Conservation (phyloP, 2,888 invertebrate species). For the Andrena bucephala region DNA sequence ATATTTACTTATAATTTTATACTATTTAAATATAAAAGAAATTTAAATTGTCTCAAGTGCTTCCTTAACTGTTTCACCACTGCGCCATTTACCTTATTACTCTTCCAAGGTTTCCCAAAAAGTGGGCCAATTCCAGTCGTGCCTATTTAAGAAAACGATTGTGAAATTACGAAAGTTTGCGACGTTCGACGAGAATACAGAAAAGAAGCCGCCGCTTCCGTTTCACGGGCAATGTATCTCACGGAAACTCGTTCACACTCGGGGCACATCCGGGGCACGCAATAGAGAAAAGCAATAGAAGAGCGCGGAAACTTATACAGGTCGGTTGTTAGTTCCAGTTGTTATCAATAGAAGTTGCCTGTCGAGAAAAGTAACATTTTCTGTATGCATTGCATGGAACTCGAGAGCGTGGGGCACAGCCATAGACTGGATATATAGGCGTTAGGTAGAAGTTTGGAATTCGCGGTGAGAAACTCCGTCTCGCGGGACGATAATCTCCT, state of each 20-base stretch:
- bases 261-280: not conserved
- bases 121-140: too few relatives aligned
- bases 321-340: conserved; percentile 29
- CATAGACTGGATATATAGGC: conserved; percentile 8
- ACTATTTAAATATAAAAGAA: too few relatives aligned
- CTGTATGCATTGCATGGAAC: conserved; percentile 24
- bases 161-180: not conserved
- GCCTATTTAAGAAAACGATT: not conserved
- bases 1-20: too few relatives aligned
- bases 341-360: conserved; percentile 29
- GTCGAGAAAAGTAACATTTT: conserved; percentile 29
- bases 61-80: too few relatives aligned
- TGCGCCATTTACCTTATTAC: too few relatives aligned
- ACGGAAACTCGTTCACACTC: conserved; percentile 4
- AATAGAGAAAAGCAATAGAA: conserved; percentile 20
- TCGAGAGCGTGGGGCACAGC: not conserved
- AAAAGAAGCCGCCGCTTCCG: not conserved
- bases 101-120: too few relatives aligned
- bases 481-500: not conserved
- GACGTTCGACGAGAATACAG: not conserved
- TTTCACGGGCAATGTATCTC: conserved; percentile 4
- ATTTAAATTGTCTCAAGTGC: too few relatives aligned
- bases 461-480: conserved; percentile 10
- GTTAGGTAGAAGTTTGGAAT: conserved; percentile 25
- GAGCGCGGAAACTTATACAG: conserved; percentile 20